Evolutionary conservation across 2,113 vertebrate genomes (phyloP).

Genomic region (Mirounga angustirostris): DNA sequence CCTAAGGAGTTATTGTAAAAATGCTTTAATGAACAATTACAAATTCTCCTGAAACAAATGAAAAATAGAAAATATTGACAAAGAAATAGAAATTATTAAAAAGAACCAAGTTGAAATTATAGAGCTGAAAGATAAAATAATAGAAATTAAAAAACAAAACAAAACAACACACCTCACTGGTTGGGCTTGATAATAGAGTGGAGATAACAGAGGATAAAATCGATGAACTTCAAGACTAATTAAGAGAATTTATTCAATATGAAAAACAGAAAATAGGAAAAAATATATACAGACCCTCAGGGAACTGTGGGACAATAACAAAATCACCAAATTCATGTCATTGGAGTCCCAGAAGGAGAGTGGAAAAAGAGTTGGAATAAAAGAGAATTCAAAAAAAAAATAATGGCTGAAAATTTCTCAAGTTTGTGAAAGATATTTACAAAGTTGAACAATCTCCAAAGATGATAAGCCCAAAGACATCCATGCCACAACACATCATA

Average conservation of each 20-base stretch:
- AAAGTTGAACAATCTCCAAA: conserved; percentile 21
- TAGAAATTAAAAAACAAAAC: background rate
- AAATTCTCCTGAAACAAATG: conserved; percentile 14
- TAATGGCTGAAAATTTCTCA: background rate
- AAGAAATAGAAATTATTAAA: background rate
- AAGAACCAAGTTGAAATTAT: background rate
- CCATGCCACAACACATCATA: background rate
- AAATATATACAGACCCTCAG: background rate
- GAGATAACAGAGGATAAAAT: background rate
- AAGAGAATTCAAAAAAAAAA: background rate
- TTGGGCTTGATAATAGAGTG: background rate
- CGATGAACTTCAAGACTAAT: background rate
- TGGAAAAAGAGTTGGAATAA: background rate
- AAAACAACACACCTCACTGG: background rate
- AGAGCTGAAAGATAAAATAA: background rate
- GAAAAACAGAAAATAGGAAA: background rate
- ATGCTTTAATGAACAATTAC: background rate
- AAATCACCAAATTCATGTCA: background rate
- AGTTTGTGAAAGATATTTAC: conserved; percentile 44
- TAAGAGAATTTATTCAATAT: background rate
- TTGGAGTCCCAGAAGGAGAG: background rate
- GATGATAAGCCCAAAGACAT: background rate
- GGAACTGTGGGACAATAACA: background rate
- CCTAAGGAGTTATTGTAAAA: conserved; percentile 42
- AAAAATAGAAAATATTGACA: conserved; percentile 8